Conservation (phyloP, 1,140 invertebrate genomes). For the Agrilus planipennis region DNA sequence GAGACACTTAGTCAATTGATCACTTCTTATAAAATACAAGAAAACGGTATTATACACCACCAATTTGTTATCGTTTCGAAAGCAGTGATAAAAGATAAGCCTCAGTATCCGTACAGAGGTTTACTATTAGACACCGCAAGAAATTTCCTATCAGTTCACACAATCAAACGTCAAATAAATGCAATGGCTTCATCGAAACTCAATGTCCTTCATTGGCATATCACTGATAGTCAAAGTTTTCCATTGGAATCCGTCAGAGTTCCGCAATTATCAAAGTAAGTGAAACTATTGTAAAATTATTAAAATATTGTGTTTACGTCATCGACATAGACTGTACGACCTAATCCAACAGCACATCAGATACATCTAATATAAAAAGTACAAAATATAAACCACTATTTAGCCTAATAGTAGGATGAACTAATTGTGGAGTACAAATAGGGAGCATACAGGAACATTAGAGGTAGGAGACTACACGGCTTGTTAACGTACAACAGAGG, state of each 20-base stretch:
- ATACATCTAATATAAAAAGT: background rate
- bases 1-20: slow-evolving; percentile 63
- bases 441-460: too few species aligned
- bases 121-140: slow-evolving; percentile 63
- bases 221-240: slow-evolving; percentile 76
- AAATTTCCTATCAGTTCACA: slow-evolving; percentile 55
- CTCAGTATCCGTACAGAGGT: slow-evolving; percentile 56
- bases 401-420: background rate
- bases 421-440: too few species aligned
- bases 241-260: slow-evolving; percentile 59
- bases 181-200: slow-evolving; percentile 74
- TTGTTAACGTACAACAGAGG: too few species aligned
- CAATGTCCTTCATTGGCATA: slow-evolving; percentile 80
- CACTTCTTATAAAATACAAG: slow-evolving; percentile 26
- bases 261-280: slow-evolving; percentile 59
- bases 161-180: slow-evolving; percentile 57
- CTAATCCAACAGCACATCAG: background rate
- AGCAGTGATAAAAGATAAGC: slow-evolving; percentile 51
- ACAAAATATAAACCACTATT: background rate
- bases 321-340: background rate
- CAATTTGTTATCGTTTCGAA: slow-evolving; percentile 34
- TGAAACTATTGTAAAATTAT: background rate
- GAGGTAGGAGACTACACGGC: too few species aligned
- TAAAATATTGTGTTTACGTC: slow-evolving; percentile 4
- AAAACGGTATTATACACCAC: slow-evolving; percentile 6